Base-by-base conservation (phyloP, 2,113 vertebrate genomes). In the Micromys minutus region DNA sequence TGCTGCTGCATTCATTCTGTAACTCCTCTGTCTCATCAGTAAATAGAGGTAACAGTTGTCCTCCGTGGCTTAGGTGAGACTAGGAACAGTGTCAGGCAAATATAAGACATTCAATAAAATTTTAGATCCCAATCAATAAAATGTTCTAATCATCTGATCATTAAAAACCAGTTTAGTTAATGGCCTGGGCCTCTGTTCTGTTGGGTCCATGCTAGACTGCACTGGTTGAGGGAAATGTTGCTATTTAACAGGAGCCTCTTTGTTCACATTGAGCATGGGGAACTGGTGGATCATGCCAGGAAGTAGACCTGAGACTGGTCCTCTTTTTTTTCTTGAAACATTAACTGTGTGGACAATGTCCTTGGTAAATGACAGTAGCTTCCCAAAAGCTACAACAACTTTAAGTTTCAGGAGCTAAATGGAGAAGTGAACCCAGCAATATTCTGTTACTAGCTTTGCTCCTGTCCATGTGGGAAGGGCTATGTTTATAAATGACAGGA, bases 31-130 rank as follows among this genome's bases (percentile, higher is more conserved):
- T 29, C 74, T 91, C 63, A 50, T 87, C 74, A 83, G 74, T 90
- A 93, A 92, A 72, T 47, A 24, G 50, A 67, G 45, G 55, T 92
- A 63, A 77, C 71, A 52, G 81, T 89, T 89, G n/a, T 80, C 47
- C 47, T 63, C 17, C 89, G 89, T 79, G 69, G 52, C 74, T 63
- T 85, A 75, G 69, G 42, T 67, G 29, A 96, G 72, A 52, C 85
- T 89, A 26, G 50, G 81, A 71, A 65, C 42, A 81, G 16, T 89
- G 59, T 94, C 63, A 90, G 57, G 39, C 36, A 92, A 74, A 67
- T 76, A 88, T 61, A 93, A 95, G 85, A 83, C 63, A 65, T 50
- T 87, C 94, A 83, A 34, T 93, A 89, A 93, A 72, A 87, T 67
- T 77, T 94, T 91, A 95, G 81, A 79, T 69, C 55, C 22, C 22